These are phyloP conservation scores for Nemotelus pantherinus DNA, from an alignment of 2,888 invertebrate genomes.

Conservation along the genomic window DNA sequence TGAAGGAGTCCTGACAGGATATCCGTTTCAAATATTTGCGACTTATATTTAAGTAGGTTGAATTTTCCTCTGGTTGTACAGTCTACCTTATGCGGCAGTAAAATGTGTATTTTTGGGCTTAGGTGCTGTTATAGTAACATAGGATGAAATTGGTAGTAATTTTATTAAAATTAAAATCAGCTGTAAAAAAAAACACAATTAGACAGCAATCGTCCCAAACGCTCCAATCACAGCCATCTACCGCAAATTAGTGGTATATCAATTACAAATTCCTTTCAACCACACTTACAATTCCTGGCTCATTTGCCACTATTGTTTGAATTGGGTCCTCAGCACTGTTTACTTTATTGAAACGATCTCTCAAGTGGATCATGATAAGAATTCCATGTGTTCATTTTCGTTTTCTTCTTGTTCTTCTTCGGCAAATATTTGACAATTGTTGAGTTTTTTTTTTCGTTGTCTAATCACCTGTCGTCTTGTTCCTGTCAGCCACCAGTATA, in stretches of 20 bases:
- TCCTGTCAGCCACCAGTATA: constrained; percentile 23
- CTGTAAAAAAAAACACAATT: neutral
- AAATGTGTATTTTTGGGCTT: too few relatives aligned
- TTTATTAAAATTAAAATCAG: too few relatives aligned
- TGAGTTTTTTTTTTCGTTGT: constrained; percentile 25
- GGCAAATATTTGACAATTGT: constrained; percentile 34
- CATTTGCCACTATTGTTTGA: constrained; percentile 5
- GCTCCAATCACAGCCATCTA: neutral
- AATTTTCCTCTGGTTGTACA: neutral
- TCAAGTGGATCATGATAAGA: constrained; percentile 32
- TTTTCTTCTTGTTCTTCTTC: constrained; percentile 20
- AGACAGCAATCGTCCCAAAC: neutral
- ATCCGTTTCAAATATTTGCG: constrained; percentile 43
- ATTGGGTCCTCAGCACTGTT: constrained; percentile 16
- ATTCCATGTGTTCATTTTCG: neutral
- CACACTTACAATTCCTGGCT: neutral
- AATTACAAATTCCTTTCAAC: constrained; percentile 1
- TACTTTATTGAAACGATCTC: constrained; percentile 26
- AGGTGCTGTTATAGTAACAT: too few relatives aligned
- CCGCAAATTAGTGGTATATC: neutral
- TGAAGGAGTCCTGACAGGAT: constrained; percentile 30
- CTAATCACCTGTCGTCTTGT: constrained; percentile 38
- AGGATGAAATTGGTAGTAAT: neutral
- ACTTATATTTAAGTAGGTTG: neutral
- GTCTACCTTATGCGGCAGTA: too few relatives aligned